Evolutionary conservation across 2,888 invertebrate species (phyloP), one percentile per base, ranked within the genome.

Genomic region (Ditula angustiorana): DNA sequence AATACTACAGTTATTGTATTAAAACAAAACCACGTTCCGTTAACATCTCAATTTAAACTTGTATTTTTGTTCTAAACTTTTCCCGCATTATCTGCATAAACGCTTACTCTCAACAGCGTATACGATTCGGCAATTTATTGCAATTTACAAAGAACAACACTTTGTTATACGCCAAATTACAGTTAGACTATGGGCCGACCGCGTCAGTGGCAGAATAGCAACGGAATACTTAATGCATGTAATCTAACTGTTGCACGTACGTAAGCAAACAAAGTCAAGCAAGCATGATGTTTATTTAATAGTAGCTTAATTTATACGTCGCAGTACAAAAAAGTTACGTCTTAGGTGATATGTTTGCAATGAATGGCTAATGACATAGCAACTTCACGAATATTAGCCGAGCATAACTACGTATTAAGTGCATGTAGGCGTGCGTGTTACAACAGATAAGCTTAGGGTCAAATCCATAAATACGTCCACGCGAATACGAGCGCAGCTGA

Each of bases 1-100:
- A 44, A 61, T 35, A 62, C 13, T 50, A 56, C 64, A 37, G 64
- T 64, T 64, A 64, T 59, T 64, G 52, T 59, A 64, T 64, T 59
- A 64, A 59, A 44, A 58, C 52, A 50, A 53, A 41, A 53, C 49
- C 50, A 58, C 41, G 47, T 21, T 50, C 57, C 44, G 63, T 52
- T 63, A 58, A 19, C 5, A 19, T 26, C 50, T 50, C 26, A 13
- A 13, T 26, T 28, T 13, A 19, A 33, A 23, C 4, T 46, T n/a
- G 8, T n/a, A 19, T 4, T 16, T 49, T 11, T 10, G 11, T 50
- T 30, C 16, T 28, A 28, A 10, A n/a, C 5, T 19, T 13, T n/a
- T 2, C 26, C 49, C 16, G 2, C 8, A 13, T 2, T 26, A 49
- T 26, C 24, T 49, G 26, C 24, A 13, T 23, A 47, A 47, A 49